phyloP scores from a whole-genome alignment of 1,140 invertebrate genomes.

The Nylanderia fulva region DNA sequence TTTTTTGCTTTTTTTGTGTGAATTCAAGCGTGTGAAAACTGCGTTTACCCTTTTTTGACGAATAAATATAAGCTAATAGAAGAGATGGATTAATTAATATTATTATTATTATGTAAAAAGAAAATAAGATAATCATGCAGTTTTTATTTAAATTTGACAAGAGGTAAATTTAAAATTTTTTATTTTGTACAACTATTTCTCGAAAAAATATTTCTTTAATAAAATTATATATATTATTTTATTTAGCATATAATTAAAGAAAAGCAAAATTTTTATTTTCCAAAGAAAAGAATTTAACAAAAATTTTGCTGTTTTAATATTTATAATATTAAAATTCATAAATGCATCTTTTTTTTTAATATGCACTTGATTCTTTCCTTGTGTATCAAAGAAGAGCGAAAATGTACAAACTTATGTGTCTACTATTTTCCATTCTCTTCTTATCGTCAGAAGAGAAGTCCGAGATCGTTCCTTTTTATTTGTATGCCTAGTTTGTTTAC shows the following conservation, averaged over 20 bases:
- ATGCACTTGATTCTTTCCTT: too few relatives aligned
- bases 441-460: neutral
- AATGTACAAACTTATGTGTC: too few relatives aligned
- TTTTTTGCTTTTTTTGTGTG: conserved; percentile 28
- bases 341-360: too few relatives aligned
- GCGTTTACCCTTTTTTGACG: neutral
- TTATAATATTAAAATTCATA: too few relatives aligned
- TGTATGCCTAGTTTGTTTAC: neutral
- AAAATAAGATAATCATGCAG: neutral
- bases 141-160: neutral
- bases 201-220: too few relatives aligned
- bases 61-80: neutral
- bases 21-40: conserved; percentile 9
- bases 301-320: too few relatives aligned
- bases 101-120: too few relatives aligned
- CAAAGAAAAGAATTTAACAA: too few relatives aligned
- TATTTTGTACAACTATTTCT: neutral
- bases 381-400: too few relatives aligned
- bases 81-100: too few relatives aligned
- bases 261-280: too few relatives aligned
- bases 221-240: neutral
- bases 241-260: neutral
- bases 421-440: neutral
- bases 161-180: neutral
- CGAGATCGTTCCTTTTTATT: neutral